A percentile compares a stretch with the other conserved stretches of the same genome.
These are phyloP conservation scores for Hydropsyche betteni DNA, from an alignment of 2,888 invertebrate genomes.

Conservation along the genomic window DNA sequence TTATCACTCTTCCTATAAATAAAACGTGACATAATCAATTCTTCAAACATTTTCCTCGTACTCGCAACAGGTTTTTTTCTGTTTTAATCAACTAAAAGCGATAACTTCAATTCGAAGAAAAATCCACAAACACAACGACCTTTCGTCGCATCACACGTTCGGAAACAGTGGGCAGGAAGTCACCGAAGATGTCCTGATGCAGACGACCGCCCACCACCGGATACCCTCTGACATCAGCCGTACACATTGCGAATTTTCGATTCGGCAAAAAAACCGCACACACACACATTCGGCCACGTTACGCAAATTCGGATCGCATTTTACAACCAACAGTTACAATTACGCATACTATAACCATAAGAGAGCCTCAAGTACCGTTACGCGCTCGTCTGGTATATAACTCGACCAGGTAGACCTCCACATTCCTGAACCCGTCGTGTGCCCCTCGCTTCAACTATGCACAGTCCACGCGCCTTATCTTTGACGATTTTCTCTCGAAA, in stretches of 20 bases:
- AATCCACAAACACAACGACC: too few species aligned
- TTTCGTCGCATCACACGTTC: too few species aligned
- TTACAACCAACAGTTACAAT: neutral
- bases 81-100: too few species aligned
- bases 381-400: neutral
- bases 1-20: too few species aligned
- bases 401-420: conserved; percentile 24
- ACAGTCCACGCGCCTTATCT: neutral
- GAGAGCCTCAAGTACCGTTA: conserved; percentile 3
- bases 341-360: too few species aligned
- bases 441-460: neutral
- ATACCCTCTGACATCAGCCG: conserved; percentile 12
- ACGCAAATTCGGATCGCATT: neutral
- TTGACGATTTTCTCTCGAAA: neutral
- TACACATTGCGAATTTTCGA: neutral
- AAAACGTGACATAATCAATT: too few species aligned
- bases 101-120: too few species aligned
- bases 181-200: conserved; percentile 8
- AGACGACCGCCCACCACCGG: conserved; percentile 10
- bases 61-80: too few species aligned
- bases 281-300: too few species aligned
- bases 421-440: conserved; percentile 25
- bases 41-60: too few species aligned
- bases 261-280: neutral
- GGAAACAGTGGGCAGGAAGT: conserved; percentile 12